phyloP scores from a whole-genome alignment of 2,797 vertebrate genomes.

The Scolopax bukidnonensis region DNA sequence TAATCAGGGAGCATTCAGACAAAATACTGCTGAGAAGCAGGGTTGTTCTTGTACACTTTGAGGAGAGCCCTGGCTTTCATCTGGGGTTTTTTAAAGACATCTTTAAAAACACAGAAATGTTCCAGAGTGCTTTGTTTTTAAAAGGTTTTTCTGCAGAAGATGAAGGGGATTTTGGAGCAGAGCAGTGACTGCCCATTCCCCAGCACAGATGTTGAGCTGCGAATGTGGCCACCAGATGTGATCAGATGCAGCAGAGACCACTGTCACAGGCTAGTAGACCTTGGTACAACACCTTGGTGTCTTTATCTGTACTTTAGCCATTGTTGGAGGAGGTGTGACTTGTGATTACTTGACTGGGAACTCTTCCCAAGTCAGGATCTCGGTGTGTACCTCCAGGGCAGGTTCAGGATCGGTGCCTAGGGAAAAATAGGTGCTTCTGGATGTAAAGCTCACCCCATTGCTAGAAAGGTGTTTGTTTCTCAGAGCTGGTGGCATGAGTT shows the following conservation, averaged over 20 bases:
- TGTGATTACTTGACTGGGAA: neutral
- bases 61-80: neutral
- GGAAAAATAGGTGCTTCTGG: neutral
- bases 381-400: accelerated
- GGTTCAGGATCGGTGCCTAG: accelerated
- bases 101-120: neutral
- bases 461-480: neutral
- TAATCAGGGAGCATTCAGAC: neutral
- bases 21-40: neutral
- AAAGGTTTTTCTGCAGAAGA: neutral
- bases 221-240: neutral
- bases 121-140: neutral
- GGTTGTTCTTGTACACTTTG: neutral
- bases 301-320: neutral
- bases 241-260: neutral
- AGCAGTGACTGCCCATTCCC: neutral
- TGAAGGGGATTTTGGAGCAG: neutral
- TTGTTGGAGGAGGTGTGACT: neutral
- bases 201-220: neutral
- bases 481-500: neutral
- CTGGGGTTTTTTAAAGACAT: neutral
- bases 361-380: neutral
- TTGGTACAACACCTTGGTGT: neutral
- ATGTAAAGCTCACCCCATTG: neutral
- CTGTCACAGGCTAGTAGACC: neutral